These are phyloP conservation scores for Varecia variegata DNA, from an alignment of 2,797 vertebrate genomes.

Conservation along the genomic window DNA sequence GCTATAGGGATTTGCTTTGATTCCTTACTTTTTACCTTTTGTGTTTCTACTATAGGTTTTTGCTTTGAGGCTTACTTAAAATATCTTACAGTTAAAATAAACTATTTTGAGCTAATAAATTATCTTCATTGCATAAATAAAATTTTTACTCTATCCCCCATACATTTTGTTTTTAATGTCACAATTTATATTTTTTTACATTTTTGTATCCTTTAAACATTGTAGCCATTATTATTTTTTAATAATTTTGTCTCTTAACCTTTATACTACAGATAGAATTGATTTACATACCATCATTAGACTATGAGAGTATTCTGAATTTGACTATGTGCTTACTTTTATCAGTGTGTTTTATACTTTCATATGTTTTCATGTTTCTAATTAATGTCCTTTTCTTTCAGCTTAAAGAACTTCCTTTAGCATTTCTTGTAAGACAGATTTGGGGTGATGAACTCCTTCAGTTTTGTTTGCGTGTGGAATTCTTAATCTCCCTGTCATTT, in stretches of 20 bases:
- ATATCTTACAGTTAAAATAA: background rate
- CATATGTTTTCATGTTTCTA: background rate
- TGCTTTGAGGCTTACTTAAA: background rate
- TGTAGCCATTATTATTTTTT: background rate
- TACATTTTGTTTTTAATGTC: background rate
- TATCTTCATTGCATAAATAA: background rate
- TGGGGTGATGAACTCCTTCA: background rate
- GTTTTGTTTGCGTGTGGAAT: background rate
- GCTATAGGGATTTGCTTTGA: background rate
- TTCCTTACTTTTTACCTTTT: background rate
- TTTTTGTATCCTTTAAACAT: background rate
- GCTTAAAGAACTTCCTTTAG: background rate
- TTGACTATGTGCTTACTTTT: background rate
- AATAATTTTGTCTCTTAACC: background rate
- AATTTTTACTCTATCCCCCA: background rate
- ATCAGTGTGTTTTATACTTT: background rate
- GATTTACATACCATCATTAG: background rate
- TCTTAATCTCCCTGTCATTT: background rate
- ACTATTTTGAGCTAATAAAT: background rate
- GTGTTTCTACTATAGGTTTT: background rate
- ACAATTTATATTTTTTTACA: background rate
- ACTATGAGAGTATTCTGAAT: background rate
- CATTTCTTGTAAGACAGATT: background rate
- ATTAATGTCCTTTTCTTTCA: background rate
- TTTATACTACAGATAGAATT: background rate